Conservation (phyloP, 2,113 vertebrate species). For the Hyperoodon ampullatus region DNA sequence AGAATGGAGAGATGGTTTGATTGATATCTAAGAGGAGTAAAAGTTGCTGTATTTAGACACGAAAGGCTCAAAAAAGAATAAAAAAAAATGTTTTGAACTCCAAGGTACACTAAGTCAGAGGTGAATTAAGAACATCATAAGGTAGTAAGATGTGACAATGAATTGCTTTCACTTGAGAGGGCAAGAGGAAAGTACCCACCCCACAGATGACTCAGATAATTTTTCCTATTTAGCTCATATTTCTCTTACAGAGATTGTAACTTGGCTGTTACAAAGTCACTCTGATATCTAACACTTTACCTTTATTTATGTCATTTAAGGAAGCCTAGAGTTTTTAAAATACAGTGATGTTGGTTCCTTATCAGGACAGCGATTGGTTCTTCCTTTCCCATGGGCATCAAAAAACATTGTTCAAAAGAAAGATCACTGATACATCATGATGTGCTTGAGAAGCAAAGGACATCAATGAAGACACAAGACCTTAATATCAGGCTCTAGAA, state of each 20-base stretch:
- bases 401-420: not conserved
- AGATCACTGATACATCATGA: not conserved
- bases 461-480: not conserved
- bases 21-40: not conserved
- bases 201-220: not conserved
- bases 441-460: not conserved
- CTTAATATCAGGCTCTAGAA: not conserved
- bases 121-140: not conserved
- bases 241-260: not conserved
- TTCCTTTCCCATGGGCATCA: not conserved
- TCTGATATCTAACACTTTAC: constrained; percentile 2
- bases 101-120: not conserved
- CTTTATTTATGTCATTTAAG: not conserved
- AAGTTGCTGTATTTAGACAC: not conserved
- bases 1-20: not conserved
- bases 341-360: not conserved
- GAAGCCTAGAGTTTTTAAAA: not conserved
- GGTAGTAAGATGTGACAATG: not conserved
- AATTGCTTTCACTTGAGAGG: not conserved
- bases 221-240: not conserved
- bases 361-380: not conserved
- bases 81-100: not conserved
- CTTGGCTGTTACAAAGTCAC: not conserved
- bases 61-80: not conserved
- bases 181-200: not conserved